Conservation (phyloP, 2,113 vertebrate species). For the Pelmatolapia mariae region DNA sequence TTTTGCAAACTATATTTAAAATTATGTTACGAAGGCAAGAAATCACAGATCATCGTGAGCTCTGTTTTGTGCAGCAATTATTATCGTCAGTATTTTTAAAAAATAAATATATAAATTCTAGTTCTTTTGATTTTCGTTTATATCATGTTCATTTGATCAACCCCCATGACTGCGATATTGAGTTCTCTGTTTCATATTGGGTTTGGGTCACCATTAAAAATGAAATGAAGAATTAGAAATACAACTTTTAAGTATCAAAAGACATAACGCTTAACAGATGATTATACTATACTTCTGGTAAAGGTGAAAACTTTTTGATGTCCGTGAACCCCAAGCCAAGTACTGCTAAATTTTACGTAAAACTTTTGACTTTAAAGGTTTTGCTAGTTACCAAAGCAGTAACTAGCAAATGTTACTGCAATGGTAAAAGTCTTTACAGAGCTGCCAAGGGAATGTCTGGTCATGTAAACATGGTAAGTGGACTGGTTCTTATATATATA, state of each 20-base stretch:
- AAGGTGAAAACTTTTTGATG: background rate
- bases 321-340: background rate
- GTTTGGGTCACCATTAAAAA: background rate
- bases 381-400: background rate
- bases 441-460: background rate
- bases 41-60: background rate
- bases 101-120: background rate
- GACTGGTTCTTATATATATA: background rate
- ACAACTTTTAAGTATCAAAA: background rate
- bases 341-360: background rate
- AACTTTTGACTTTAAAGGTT: background rate
- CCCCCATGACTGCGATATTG: background rate
- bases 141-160: background rate
- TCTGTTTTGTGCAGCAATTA: background rate
- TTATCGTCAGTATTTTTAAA: accelerated
- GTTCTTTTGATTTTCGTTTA: background rate
- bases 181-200: background rate
- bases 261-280: background rate
- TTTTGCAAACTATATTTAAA: background rate
- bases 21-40: background rate
- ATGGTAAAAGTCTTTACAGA: background rate
- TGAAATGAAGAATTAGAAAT: background rate
- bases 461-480: background rate
- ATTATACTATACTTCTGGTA: background rate
- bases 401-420: background rate